Conservation (phyloP, 2,113 vertebrate genomes). For the Formicarius rufipectus region DNA sequence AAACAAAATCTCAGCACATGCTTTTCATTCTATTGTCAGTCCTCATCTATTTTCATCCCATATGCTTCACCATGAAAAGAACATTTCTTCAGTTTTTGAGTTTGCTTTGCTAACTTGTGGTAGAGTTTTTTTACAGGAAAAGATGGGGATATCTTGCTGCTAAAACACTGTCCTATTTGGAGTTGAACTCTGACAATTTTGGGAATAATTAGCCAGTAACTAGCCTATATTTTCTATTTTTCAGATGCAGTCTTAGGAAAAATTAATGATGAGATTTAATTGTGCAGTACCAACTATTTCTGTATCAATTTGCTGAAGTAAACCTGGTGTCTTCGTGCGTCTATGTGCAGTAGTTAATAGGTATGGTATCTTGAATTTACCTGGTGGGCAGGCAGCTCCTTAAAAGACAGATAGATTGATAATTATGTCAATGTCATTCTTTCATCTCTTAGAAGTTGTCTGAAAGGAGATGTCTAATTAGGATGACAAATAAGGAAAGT, state of each 20-base stretch:
- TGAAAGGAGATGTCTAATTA: constrained; percentile 1
- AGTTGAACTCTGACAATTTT: neutral
- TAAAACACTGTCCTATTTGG: neutral
- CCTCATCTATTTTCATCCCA: neutral
- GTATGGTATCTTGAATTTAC: neutral
- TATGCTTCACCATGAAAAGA: neutral
- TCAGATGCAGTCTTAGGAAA: neutral
- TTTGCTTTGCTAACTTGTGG: neutral
- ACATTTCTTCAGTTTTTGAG: neutral
- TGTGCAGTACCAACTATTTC: neutral
- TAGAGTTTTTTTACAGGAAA: neutral
- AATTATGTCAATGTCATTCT: neutral
- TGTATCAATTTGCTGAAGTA: neutral
- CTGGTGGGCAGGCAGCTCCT: neutral
- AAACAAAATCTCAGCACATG: neutral
- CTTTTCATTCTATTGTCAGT: neutral
- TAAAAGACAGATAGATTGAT: neutral
- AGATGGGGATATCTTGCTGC: neutral
- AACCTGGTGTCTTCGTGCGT: neutral
- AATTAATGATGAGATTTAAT: neutral
- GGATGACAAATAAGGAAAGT: neutral
- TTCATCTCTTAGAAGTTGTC: neutral
- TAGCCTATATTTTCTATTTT: neutral
- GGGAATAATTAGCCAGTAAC: neutral
- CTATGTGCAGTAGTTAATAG: neutral